Base-by-base conservation (phyloP, 1,140 invertebrate species). In the Lysiphlebus fabarum region DNA sequence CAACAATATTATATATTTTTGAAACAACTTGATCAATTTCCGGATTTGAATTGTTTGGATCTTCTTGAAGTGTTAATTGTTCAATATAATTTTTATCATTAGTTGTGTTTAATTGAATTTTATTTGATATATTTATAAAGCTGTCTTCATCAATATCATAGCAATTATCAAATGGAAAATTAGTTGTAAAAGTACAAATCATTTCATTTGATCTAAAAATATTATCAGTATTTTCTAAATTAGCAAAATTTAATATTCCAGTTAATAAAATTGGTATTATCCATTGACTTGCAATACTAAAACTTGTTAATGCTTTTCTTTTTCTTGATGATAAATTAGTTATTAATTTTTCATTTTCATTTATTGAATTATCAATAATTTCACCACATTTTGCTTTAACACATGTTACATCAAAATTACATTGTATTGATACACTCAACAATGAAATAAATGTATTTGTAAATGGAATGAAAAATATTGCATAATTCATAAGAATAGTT, bases 141-240 rank as follows among this genome's bases (percentile, higher is more conserved):
- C 56, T 40, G 10, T 12, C 11, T 10, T 45, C 33, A 53, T 10
- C 34, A 6, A 11, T 10, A 37, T 45, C n/a, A 26, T 62, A 43
- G 44, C 61, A 65, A 42, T 58, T 53, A 17, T 65, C 61, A n/a
- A 65, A 59, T 7, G 56, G 59, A 50, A 61, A 63, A 61, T 63
- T 65, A 6, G 40, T 56, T 8, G 34, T 56, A 12, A 61, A 57
- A 14, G 58, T 34, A 37, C 64, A 65, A 0, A 14, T 53, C 53
- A 56, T 58, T 5, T 63, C 56, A 7, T 47, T 12, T 7, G 51
- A 43, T 48, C 40, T 11, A 36, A 17, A 12, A 12, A 57, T 6
- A 38, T 40, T 49, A 26, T 48, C 14, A 26, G 49, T 36, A n/a
- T 48, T 43, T 33, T 60, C 7, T 9, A 34, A 5, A 42, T 43